Percentiles rank a stretch among this genome's conserved stretches.
Evolutionary conservation across 1,140 invertebrate genomes (phyloP).

Genomic region (Ceratina australensis): DNA sequence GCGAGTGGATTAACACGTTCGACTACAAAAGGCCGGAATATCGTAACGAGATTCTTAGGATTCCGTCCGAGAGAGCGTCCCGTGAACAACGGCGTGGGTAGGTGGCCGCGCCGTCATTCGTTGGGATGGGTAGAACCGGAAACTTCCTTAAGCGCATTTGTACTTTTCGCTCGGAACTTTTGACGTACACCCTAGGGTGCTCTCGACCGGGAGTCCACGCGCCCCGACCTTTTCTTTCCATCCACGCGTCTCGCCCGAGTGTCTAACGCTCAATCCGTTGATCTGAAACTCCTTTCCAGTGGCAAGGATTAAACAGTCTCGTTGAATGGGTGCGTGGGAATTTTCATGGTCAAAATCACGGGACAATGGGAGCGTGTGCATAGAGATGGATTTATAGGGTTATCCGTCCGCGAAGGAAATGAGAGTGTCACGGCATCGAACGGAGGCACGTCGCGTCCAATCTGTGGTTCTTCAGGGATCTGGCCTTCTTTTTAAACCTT

Average conservation of each 20-base stretch:
- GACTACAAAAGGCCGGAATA: constrained; percentile 33
- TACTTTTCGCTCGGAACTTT: constrained; percentile 61
- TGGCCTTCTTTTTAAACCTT: constrained; percentile 23
- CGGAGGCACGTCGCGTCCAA: constrained; percentile 29
- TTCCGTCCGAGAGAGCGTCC: constrained; percentile 50
- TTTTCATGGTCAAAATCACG: no score
- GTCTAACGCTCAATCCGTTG: no score
- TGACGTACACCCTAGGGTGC: constrained; percentile 58
- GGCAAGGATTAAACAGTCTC: no score
- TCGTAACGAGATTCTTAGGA: constrained; percentile 48
- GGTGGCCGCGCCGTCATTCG: no score
- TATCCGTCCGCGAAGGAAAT: constrained; percentile 31
- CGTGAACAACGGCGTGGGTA: constrained; percentile 38
- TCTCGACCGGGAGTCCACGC: constrained; percentile 23
- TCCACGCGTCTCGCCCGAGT: constrained; percentile 10
- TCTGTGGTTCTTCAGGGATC: constrained; percentile 27
- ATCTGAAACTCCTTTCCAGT: no score
- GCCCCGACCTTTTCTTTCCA: no score
- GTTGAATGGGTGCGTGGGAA: no score
- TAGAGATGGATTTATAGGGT: background rate
- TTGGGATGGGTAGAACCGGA: background rate
- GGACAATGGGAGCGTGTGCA: no score
- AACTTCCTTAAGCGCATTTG: constrained; percentile 65
- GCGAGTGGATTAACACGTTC: constrained; percentile 51
- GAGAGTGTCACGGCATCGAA: constrained; percentile 42